Evolutionary conservation across 2,113 vertebrate genomes (phyloP).

Genomic region (Antennarius striatus): DNA sequence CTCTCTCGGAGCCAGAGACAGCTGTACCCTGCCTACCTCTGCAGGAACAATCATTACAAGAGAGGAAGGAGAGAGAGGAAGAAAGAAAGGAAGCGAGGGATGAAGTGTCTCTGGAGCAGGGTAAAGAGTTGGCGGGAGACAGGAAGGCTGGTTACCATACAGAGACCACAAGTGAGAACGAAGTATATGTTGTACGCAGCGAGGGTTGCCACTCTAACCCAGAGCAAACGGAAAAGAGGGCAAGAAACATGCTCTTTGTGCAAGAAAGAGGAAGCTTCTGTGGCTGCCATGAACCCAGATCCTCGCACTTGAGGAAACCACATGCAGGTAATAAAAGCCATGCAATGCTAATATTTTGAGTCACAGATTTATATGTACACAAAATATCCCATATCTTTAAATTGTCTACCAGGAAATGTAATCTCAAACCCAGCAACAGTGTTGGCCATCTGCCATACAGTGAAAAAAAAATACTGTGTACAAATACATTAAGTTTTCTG

Average conservation of each 20-base stretch:
- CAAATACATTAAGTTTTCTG: too few species aligned
- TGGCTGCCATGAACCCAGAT: conserved; percentile 74
- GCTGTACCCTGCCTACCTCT: conserved; percentile 57
- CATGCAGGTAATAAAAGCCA: conserved; percentile 71
- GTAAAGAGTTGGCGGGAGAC: conserved; percentile 24
- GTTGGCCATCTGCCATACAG: too few species aligned
- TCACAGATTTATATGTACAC: neutral
- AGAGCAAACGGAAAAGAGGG: conserved; percentile 65
- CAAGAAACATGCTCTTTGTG: conserved; percentile 58
- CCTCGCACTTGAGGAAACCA: conserved; percentile 78
- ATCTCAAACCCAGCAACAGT: neutral
- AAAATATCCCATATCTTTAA: neutral
- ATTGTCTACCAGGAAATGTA: neutral
- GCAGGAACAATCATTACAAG: conserved; percentile 65
- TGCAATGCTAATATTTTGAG: neutral
- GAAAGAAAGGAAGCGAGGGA: conserved; percentile 55
- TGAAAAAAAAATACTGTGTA: too few species aligned
- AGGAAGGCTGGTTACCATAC: conserved; percentile 53
- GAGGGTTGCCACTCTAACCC: conserved; percentile 73
- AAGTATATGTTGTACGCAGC: conserved; percentile 55
- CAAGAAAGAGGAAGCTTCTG: conserved; percentile 73
- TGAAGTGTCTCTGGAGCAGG: conserved; percentile 39
- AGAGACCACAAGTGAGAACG: conserved; percentile 71
- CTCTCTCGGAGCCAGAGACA: conserved; percentile 68
- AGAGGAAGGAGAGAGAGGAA: conserved; percentile 64